These are phyloP conservation scores for Harpagifer antarcticus DNA, from an alignment of 2,797 vertebrate genomes.

Conservation along the genomic window DNA sequence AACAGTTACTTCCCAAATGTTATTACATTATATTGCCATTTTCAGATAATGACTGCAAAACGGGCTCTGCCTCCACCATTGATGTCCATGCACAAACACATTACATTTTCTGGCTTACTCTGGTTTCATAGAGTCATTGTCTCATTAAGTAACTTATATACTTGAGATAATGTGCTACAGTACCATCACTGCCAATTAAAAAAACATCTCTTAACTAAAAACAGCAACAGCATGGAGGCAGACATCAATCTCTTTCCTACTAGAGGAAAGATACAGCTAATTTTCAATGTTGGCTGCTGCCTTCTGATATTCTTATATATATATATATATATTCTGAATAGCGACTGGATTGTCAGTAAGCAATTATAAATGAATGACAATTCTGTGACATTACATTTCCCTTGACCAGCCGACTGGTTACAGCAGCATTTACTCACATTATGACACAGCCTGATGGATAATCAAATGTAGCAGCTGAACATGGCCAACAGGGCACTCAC, in stretches of 20 bases:
- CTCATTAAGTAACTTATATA: slow-evolving; percentile 73
- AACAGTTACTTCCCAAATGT: slow-evolving; percentile 86
- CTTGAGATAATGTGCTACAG: slow-evolving; percentile 71
- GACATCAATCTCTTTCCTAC: slow-evolving; percentile 3
- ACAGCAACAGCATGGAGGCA: slow-evolving; percentile 20
- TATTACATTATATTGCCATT: slow-evolving; percentile 89
- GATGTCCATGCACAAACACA: slow-evolving; percentile 76
- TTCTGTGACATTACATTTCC: slow-evolving; percentile 48
- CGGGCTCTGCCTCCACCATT: slow-evolving; percentile 71
- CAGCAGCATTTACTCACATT: slow-evolving; percentile 46
- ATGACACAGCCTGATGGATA: slow-evolving; percentile 58
- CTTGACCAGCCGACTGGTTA: slow-evolving; percentile 60
- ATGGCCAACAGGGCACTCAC: slow-evolving; percentile 46
- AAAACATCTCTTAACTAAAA: slow-evolving; percentile 49
- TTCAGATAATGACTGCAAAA: slow-evolving; percentile 86
- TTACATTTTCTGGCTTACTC: slow-evolving; percentile 78
- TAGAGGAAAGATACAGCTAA: slow-evolving; percentile 40
- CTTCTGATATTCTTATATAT: slow-evolving; percentile 52
- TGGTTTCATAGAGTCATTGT: slow-evolving; percentile 75
- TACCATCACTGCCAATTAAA: slow-evolving; percentile 46
- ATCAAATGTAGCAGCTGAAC: slow-evolving; percentile 64
- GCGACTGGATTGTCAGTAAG: slow-evolving; percentile 58
- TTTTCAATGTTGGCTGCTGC: slow-evolving; percentile 60
- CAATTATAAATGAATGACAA: slow-evolving; percentile 64
- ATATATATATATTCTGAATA: slow-evolving; percentile 45